A percentile compares a stretch with the other conserved stretches of the same genome.
These are phyloP conservation scores for Corydoras sp. DNA, from an alignment of 2,113 vertebrate genomes.

Conservation along the genomic window DNA sequence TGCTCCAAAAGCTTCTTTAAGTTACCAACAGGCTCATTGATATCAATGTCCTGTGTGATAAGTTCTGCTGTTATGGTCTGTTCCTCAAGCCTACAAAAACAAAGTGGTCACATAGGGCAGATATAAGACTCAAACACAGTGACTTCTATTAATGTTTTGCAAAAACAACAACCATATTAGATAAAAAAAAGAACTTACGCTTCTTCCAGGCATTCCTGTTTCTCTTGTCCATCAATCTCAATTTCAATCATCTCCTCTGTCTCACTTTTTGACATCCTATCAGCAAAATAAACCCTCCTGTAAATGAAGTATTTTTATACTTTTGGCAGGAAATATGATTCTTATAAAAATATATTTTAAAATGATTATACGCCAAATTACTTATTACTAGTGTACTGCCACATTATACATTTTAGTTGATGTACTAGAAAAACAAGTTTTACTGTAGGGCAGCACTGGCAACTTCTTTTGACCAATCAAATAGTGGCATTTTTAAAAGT, in stretches of 20 bases:
- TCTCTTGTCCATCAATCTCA: conserved; percentile 94
- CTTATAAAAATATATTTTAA: too few relatives aligned
- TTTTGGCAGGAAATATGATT: too few relatives aligned
- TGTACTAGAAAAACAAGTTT: too few relatives aligned
- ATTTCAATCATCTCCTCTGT: conserved; percentile 97
- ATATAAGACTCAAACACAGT: too few relatives aligned
- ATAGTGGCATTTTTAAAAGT: too few relatives aligned
- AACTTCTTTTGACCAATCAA: too few relatives aligned
- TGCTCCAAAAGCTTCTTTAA: conserved; percentile 94
- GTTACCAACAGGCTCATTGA: conserved; percentile 94
- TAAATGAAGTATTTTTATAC: neutral
- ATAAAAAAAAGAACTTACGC: conserved; percentile 64
- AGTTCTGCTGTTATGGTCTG: conserved; percentile 90
- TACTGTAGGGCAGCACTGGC: too few relatives aligned
- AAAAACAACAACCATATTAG: neutral
- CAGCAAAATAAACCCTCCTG: conserved; percentile 22
- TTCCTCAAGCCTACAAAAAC: conserved; percentile 78
- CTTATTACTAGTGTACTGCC: too few relatives aligned
- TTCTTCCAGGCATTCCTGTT: conserved; percentile 90
- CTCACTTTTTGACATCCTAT: conserved; percentile 91
- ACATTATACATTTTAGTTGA: too few relatives aligned
- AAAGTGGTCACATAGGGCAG: conserved; percentile 9
- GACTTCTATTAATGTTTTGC: too few relatives aligned
- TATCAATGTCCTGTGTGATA: conserved; percentile 96
- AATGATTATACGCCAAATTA: too few relatives aligned